Conservation (phyloP, 1,140 invertebrate genomes). For the Oreohelix idahoensis region DNA sequence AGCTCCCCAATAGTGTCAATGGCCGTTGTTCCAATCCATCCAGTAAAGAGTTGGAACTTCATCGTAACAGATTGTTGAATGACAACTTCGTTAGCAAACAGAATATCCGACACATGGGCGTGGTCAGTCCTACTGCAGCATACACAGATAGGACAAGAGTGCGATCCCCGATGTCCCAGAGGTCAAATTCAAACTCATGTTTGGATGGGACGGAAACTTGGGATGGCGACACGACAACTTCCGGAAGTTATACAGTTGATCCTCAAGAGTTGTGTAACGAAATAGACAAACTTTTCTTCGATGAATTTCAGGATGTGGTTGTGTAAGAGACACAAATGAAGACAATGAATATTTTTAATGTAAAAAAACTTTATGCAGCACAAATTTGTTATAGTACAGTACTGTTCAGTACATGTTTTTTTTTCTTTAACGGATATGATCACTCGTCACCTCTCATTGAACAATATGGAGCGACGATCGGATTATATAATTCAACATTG, state of each 20-base stretch:
- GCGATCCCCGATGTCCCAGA: constrained; percentile 24
- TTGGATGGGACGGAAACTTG: constrained; percentile 29
- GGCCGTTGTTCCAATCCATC: neutral
- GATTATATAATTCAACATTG: too few relatives aligned
- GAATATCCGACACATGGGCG: neutral
- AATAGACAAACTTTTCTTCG: constrained; percentile 59
- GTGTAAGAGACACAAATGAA: constrained; percentile 25
- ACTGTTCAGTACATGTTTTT: constrained; percentile 23
- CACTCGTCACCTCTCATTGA: too few relatives aligned
- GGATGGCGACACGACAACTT: constrained; percentile 65
- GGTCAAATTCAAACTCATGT: constrained; percentile 26
- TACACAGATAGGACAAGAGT: constrained; percentile 46
- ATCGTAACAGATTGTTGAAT: neutral
- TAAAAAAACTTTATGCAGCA: neutral
- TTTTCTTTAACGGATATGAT: too few relatives aligned
- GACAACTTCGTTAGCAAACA: neutral
- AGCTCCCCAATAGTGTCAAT: constrained; percentile 3
- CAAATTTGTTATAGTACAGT: neutral
- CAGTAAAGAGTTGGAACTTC: constrained; percentile 1
- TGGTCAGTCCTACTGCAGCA: neutral
- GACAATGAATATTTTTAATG: neutral
- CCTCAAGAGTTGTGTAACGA: constrained; percentile 58
- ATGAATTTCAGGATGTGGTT: constrained; percentile 43
- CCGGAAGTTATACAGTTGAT: constrained; percentile 66
- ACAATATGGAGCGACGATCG: too few relatives aligned